Base-by-base conservation (phyloP, 2,888 invertebrate species). In the Tetragonisca angustula region DNA sequence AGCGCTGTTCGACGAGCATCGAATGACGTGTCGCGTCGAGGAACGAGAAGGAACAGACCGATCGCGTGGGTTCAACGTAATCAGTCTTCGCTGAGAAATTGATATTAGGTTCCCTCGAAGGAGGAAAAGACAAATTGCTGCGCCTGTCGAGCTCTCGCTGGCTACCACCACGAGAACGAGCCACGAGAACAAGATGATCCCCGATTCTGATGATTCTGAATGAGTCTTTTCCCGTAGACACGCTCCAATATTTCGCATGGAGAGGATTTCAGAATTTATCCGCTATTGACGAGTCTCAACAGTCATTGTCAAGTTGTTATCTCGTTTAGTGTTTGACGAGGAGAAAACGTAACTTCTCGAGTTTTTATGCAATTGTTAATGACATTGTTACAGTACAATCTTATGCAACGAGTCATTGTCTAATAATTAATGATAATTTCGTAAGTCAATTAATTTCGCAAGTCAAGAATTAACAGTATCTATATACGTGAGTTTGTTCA, bases 81-180 rank as follows among this genome's bases (percentile, higher is more conserved):
- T 84, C 82, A 75, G 84, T 84, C 84, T 61, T 52, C 78, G 67
- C 71, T 72, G 82, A 78, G 84, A 82, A 82, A 84, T 84, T 84
- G 84, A 82, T 84, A 84, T 84, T 76, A 43, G 78, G 54, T 43
- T 71, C 75, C 54, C 19, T 43, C 54, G 76, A 76, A 64, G 67
- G 32, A 27, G 68, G 81, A 83, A 84, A 69, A 81, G 81, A 86
- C 79, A 50, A 65, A 80, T 80, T 56, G 64, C 64, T 27, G n/a
- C 24, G 32, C 1, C 43, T 52, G 59, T 27, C 19, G 19, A 52
- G 19, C 32, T 4, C 9, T 4, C 9, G 19, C 32, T 32, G 11
- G 32, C 32, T 64, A 21, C 64, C 11, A 36, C 13, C 19, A n/a
- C n/a, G n/a, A n/a, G n/a, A 21, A 5, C 6, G 19, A 24, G 4